Evolutionary conservation across 2,797 vertebrate genomes (phyloP).

Genomic region (Arremon brunneinucha): DNA sequence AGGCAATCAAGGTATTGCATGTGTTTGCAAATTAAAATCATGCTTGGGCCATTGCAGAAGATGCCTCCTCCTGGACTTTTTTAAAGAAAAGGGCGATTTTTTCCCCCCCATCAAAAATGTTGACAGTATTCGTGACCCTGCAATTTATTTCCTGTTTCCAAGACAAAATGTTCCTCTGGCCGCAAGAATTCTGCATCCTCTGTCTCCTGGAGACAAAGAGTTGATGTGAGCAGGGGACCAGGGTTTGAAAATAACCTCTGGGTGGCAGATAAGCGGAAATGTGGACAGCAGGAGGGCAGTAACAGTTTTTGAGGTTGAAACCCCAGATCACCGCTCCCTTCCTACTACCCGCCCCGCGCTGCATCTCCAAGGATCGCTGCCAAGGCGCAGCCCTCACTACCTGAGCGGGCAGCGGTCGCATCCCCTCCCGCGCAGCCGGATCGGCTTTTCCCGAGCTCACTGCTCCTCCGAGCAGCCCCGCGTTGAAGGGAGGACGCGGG

Average conservation of each 20-base stretch:
- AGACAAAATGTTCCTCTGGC: background rate
- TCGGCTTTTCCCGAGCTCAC: background rate
- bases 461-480: background rate
- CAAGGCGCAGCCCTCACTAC: background rate
- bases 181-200: background rate
- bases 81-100: background rate
- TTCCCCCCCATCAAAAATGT: fast-evolving
- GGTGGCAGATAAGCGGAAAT: background rate
- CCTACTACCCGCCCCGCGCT: background rate
- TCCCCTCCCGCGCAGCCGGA: background rate
- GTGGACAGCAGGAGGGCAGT: background rate
- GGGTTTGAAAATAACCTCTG: background rate
- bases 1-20: background rate
- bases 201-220: background rate
- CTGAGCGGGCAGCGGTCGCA: background rate
- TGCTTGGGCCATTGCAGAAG: background rate
- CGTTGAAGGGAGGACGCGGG: background rate
- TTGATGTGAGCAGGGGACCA: background rate
- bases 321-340: background rate
- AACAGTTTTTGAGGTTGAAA: background rate
- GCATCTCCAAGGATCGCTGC: background rate
- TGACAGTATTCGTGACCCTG: background rate
- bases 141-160: background rate
- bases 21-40: background rate
- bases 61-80: background rate